A percentile compares a stretch with the other conserved stretches of the same genome.
Evolutionary conservation across 2,113 vertebrate genomes (phyloP).

Genomic region (Piaya cayana): DNA sequence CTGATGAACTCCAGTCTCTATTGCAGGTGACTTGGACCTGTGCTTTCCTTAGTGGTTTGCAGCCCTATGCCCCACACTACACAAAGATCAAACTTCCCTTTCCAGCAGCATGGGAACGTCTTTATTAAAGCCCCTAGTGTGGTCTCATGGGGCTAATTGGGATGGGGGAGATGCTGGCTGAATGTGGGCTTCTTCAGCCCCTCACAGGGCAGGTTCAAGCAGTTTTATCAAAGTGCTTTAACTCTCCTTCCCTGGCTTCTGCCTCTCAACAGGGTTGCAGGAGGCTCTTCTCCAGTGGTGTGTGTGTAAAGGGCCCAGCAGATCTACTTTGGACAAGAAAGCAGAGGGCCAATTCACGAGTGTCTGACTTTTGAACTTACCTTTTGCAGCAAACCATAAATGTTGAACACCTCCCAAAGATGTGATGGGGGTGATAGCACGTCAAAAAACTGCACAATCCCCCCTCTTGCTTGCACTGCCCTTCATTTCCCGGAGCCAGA

Average conservation of each 20-base stretch:
- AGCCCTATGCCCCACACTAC: too few relatives aligned
- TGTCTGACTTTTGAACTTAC: not conserved
- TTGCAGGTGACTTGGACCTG: not conserved
- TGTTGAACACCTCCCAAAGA: not conserved
- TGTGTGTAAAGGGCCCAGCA: not conserved
- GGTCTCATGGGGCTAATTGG: not conserved
- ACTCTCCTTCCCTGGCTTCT: not conserved
- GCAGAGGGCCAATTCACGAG: not conserved
- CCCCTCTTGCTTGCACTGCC: not conserved
- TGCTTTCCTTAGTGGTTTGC: not conserved
- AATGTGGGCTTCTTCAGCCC: not conserved
- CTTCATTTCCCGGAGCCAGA: not conserved
- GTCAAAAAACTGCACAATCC: not conserved
- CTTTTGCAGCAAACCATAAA: not conserved
- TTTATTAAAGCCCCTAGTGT: not conserved
- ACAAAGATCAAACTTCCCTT: not conserved
- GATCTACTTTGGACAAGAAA: not conserved
- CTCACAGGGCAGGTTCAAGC: not conserved
- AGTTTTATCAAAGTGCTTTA: not conserved
- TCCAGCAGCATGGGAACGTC: not conserved
- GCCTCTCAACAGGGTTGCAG: not conserved
- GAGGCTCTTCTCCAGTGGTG: not conserved
- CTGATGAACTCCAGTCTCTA: not conserved
- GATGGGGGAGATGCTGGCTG: not conserved
- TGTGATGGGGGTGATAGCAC: not conserved